Base-by-base conservation (phyloP, 2,888 invertebrate genomes). In the Trissolcus brochymenae region DNA sequence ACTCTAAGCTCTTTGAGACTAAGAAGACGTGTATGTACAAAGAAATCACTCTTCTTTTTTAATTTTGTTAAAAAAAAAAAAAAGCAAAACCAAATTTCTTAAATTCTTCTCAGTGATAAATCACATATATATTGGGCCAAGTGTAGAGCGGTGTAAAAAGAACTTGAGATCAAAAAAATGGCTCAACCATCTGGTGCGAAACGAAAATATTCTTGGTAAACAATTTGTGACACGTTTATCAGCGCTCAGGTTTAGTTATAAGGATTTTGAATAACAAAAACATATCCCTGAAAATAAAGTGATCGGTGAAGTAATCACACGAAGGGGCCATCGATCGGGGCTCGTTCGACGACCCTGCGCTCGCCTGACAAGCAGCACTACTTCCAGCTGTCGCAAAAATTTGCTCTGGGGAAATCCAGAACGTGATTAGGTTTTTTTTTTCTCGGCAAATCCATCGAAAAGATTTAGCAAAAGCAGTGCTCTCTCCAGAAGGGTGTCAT, bases 381-480 rank as follows among this genome's bases (percentile, higher is more conserved):
- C 51, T 11, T 49, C 55, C 73, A 66, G 60, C 73, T 60, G 66
- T 55, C 16, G 11, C 13, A 50, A 43, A 55, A 65, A 56, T 25
- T 61, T 16, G 41, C 72, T 72, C 72, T 43, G 25, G 68, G 77
- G 77, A 77, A 73, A 68, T 73, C 68, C 51, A 16, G 19, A 55
- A 25, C 29, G 57, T 46, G 68, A 77, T 77, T 68, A 65, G 46
- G 49, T 53, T 77, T 72, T 65, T 72, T 59, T 14, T 55, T 14
- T 43, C 40, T 76, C 53, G 41, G 50, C 62, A 49, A 64, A 70
- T 64, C 14, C 46, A 25, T 43, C 41, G 19, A 25, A 25, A 6
- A 16, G 29, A 66, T 57, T 41, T 19, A 25, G 25, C 25, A 4
- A 25, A 9, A 35, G 70, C 61, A 6, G 11, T 35, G 35, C 19